Evolutionary conservation across 2,797 vertebrate genomes (phyloP), one percentile per base, ranked within the genome.

Genomic region (Muscicapa comitata): DNA sequence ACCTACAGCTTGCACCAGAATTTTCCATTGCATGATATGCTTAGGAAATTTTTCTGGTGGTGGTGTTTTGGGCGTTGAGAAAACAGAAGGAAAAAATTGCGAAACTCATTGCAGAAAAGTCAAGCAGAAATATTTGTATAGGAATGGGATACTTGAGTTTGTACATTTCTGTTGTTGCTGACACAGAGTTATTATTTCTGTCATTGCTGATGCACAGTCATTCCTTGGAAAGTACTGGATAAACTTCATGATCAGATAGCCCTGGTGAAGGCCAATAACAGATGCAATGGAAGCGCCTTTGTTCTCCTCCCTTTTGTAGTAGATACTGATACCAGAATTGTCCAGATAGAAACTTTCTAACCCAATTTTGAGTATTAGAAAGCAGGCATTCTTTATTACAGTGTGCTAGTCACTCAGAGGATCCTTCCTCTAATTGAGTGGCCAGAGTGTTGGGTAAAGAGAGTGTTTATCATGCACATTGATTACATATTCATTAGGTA

Each of bases 361-460:
- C 17, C 28, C 17, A 31, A 10, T 70, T 70, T 35, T 35, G 25
- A 31, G 40, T 70, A 21, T 62, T 40, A 48, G 40, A 54, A 70
- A 17, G 11, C 7, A 40, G 19, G 7, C 9, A 62, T 62, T 54
- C 40, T 48, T 54, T 18, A 31, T 47, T 48, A 17, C 17, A 31
- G 25, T 3, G 2, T 47, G 40, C 48, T 54, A 8, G 31, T 54
- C 35, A 15, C 29, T 68, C 20, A 48, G 55, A 47, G 25, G 48
- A 54, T 77, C 50, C 55, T 48, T 77, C 17, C 20, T 62, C 17
- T 77, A 77, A 48, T 6, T 0, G 0, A 48, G 25, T 10, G 3
- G 33, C 29, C 7, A 0, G 1, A 62, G 33, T 11, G 18, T 4
- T 47, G 17, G 35, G 40, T 35, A 40, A 35, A 21, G 29, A 70